Evolutionary conservation across 2,113 vertebrate species (phyloP), one percentile per base, ranked within the genome.

Genomic region (Sylvietta virens): DNA sequence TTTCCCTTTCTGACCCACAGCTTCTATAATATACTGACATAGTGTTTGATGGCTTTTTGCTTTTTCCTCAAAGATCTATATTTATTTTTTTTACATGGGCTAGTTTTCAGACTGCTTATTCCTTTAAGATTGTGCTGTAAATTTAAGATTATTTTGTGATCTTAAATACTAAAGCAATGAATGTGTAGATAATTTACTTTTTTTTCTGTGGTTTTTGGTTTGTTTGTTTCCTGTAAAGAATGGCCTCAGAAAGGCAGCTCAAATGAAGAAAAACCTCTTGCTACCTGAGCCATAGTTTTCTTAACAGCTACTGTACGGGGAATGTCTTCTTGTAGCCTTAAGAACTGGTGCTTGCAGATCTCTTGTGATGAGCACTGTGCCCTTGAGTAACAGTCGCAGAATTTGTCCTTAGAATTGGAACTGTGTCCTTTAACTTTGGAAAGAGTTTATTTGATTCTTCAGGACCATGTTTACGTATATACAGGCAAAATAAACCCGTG

Each of bases 51-150:
- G 72, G 45, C 64, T 82, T 73, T 88, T 80, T 97, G 94, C 96
- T 94, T 95, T 86, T 86, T 45, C 61, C 37, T 8, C 56, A 12
- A 62, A 86, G 90, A 74, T 53, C 86, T 95, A 21, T 97, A 89
- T 97, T 91, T 97, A 95, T 90, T 57, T 85, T 70, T 97, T 98
- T 95, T 87, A 97, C 86, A 85, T 92, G n/a, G 80, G 93, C 94
- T 94, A 95, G 87, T 97, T 92, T 40, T 30, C 81, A 94, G 71
- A 70, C 87, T 65, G 45, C 93, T 67, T 35, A 35, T 39, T 60
- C 57, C 40, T 40, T 72, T 51, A 57, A 91, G 58, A 37, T 80
- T 83, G 39, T 72, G 33, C 39, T 81, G 69, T 81, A 44, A 35
- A 78, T 33, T 86, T 35, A 70, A 81, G 62, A 45, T 74, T 89